Evolutionary conservation across 53 echinoderm and acorn worm genomes (phyloP).

Genomic region (Patiria pectinifera): DNA sequence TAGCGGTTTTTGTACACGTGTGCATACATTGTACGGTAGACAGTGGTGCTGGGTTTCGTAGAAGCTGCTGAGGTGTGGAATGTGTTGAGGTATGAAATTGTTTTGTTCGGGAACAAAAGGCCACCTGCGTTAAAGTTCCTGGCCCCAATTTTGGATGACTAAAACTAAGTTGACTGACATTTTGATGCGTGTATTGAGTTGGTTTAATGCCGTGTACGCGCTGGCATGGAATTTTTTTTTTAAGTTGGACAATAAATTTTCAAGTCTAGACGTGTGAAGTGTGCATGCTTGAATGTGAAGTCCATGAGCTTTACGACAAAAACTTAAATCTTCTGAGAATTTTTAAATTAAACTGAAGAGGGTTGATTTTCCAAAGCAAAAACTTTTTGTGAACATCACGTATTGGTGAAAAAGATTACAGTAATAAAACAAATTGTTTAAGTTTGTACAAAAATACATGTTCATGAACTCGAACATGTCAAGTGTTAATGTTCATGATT

Average conservation of each 20-base stretch:
- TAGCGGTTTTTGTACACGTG: background rate
- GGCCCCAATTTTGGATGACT: background rate
- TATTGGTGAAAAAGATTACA: no score
- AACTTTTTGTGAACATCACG: no score
- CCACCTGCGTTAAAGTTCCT: background rate
- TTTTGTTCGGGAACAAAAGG: background rate
- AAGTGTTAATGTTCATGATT: no score
- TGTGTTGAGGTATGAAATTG: conserved; percentile 36
- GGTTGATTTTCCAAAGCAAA: no score
- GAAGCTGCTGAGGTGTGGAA: background rate
- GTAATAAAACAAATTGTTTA: no score
- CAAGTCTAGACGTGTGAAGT: background rate
- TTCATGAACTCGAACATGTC: no score
- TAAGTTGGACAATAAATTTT: no score
- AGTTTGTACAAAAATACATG: no score
- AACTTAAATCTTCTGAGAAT: no score
- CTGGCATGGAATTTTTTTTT: background rate
- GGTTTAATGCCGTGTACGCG: background rate
- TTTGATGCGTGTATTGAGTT: background rate
- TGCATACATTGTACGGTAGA: background rate
- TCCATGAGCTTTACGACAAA: no score
- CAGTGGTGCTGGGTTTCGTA: background rate
- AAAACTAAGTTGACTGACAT: background rate
- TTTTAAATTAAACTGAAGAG: no score
- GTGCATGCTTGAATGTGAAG: no score